Percentiles rank a stretch among this genome's conserved stretches.
Evolutionary conservation across 2,888 invertebrate genomes (phyloP).

Genomic region (Acleris emargana): DNA sequence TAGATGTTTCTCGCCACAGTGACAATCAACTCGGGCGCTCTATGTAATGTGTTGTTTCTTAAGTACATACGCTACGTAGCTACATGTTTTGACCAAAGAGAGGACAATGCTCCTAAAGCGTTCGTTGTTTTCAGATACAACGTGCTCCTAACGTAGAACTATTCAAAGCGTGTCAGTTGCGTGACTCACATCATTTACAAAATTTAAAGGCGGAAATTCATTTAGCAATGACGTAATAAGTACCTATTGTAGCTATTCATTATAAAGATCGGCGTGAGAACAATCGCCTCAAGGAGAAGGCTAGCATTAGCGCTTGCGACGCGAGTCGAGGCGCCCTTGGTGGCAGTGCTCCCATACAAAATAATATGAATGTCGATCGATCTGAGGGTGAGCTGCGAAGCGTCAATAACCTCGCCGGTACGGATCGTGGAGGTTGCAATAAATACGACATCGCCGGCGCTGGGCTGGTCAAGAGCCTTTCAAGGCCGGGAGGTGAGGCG

Average conservation of each 20-base stretch:
- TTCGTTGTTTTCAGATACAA: slow-evolving; percentile 35
- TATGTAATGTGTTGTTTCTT: slow-evolving; percentile 34
- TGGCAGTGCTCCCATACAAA: slow-evolving; percentile 65
- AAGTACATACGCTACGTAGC: slow-evolving; percentile 38
- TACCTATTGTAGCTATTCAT: slow-evolving; percentile 74
- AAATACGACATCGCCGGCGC: slow-evolving; percentile 79
- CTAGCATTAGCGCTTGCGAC: slow-evolving; percentile 52
- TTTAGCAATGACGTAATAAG: slow-evolving; percentile 79
- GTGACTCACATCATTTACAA: slow-evolving; percentile 79
- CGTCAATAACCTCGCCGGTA: slow-evolving; percentile 83
- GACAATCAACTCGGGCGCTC: slow-evolving; percentile 49
- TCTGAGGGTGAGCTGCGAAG: slow-evolving; percentile 56
- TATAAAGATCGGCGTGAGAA: slow-evolving; percentile 80
- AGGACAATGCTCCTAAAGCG: slow-evolving; percentile 55
- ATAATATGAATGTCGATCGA: slow-evolving; percentile 58
- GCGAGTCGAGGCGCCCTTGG: slow-evolving; percentile 50
- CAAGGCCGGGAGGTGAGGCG: slow-evolving; percentile 82
- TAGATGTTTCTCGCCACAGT: slow-evolving; percentile 63
- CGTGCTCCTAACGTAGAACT: slow-evolving; percentile 51
- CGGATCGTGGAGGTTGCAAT: slow-evolving; percentile 82
- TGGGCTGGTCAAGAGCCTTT: slow-evolving; percentile 84
- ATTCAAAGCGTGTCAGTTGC: slow-evolving; percentile 70
- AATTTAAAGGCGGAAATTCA: slow-evolving; percentile 80
- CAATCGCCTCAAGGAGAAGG: slow-evolving; percentile 75
- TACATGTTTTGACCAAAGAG: slow-evolving; percentile 42